Evolutionary conservation across 92 coral and sea anemone species (phyloP).

Genomic region (Phenganax subtilis): DNA sequence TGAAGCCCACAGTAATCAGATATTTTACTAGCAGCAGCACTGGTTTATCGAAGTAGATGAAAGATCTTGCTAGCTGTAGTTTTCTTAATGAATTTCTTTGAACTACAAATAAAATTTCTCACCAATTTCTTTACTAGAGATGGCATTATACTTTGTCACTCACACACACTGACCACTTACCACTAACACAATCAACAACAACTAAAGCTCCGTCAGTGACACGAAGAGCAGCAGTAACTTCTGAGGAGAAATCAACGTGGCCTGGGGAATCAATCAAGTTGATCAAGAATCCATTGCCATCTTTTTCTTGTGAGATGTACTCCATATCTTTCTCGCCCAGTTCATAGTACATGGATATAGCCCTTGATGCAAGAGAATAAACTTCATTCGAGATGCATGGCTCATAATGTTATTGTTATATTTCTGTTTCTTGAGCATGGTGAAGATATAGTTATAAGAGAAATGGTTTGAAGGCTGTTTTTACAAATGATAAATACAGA

Average conservation of each 20-base stretch:
- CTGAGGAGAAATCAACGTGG: conserved; percentile 97
- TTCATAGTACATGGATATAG: conserved; percentile 91
- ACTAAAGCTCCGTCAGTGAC: conserved; percentile 99
- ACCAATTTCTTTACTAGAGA: not conserved
- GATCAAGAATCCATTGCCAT: conserved; percentile 69
- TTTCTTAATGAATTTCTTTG: too few relatives aligned
- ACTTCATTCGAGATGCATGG: not conserved
- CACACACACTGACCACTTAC: conserved; percentile 46
- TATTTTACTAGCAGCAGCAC: too few relatives aligned
- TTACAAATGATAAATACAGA: too few relatives aligned
- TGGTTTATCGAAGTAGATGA: too few relatives aligned
- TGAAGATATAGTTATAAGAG: too few relatives aligned
- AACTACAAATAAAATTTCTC: too few relatives aligned
- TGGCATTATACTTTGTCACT: not conserved
- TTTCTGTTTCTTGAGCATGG: too few relatives aligned
- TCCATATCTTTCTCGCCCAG: conserved; percentile 59
- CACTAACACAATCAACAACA: conserved; percentile 93
- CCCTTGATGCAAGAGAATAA: conserved; percentile 47
- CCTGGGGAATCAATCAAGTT: conserved; percentile 97
- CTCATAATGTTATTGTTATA: not conserved
- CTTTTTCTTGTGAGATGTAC: conserved; percentile 52
- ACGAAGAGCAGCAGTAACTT: conserved; percentile 97
- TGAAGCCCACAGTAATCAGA: too few relatives aligned
- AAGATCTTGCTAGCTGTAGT: too few relatives aligned
- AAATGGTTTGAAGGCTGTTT: too few relatives aligned